These are phyloP conservation scores for Pseudomugil gertrudae DNA, from an alignment of 2,797 vertebrate genomes.

Conservation along the genomic window DNA sequence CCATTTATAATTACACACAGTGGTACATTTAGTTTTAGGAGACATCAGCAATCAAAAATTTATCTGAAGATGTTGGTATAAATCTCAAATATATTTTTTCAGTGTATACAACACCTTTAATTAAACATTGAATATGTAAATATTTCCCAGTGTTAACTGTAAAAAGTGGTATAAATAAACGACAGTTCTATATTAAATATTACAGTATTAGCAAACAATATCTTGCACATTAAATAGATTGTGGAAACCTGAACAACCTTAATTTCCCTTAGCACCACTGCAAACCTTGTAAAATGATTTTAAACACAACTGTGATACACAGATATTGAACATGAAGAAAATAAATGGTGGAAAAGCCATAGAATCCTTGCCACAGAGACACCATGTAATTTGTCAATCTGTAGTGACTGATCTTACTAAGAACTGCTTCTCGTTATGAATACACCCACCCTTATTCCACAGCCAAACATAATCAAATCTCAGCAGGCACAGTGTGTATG, in stretches of 20 bases:
- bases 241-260: not conserved
- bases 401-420: conserved; percentile 4
- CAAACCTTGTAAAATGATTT: not conserved
- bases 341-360: not conserved
- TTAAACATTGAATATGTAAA: not conserved
- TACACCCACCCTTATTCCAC: conserved; percentile 1
- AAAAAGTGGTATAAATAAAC: not conserved
- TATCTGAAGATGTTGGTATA: not conserved
- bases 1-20: not conserved
- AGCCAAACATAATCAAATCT: conserved; percentile 29
- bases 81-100: not conserved
- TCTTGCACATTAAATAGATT: not conserved
- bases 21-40: not conserved
- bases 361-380: not conserved
- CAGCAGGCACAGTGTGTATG: conserved; percentile 21
- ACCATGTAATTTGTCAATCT: not conserved
- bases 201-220: not conserved
- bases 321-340: not conserved
- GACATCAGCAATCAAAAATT: not conserved
- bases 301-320: not conserved
- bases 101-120: not conserved
- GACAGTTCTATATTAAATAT: not conserved
- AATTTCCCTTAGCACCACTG: not conserved
- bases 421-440: conserved; percentile 3
- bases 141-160: not conserved